A percentile compares a stretch with the other conserved stretches of the same genome.
phyloP scores from a whole-genome alignment of 2,113 vertebrate species.

The Tapirus terrestris region DNA sequence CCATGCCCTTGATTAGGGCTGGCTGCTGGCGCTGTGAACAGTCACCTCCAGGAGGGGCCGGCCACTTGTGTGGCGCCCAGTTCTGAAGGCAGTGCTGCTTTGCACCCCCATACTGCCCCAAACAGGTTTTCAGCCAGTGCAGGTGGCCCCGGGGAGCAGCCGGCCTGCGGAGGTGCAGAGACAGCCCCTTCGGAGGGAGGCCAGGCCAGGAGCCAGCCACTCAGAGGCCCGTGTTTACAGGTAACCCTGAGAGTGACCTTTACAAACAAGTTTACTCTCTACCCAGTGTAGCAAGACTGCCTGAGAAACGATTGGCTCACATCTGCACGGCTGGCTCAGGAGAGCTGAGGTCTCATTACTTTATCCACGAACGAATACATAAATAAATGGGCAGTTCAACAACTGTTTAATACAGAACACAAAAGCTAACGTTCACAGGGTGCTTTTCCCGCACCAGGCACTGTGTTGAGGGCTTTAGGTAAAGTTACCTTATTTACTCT shows the following conservation, averaged over 20 bases:
- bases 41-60: neutral
- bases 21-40: neutral
- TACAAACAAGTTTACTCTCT: neutral
- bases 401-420: neutral
- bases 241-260: neutral
- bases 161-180: neutral
- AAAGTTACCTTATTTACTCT: neutral
- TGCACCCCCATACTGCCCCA: neutral
- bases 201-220: neutral
- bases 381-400: neutral
- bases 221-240: neutral
- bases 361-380: neutral
- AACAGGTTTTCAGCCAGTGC: neutral
- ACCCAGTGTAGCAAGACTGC: neutral
- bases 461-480: neutral
- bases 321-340: neutral
- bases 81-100: neutral
- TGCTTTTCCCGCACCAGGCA: neutral
- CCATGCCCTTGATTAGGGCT: neutral
- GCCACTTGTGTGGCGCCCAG: neutral
- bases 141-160: fast-evolving
- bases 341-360: neutral
- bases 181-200: neutral
- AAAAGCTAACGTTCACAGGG: neutral
- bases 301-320: neutral